Evolutionary conservation across 2,113 vertebrate genomes (phyloP).

Genomic region (Alethe diademata): DNA sequence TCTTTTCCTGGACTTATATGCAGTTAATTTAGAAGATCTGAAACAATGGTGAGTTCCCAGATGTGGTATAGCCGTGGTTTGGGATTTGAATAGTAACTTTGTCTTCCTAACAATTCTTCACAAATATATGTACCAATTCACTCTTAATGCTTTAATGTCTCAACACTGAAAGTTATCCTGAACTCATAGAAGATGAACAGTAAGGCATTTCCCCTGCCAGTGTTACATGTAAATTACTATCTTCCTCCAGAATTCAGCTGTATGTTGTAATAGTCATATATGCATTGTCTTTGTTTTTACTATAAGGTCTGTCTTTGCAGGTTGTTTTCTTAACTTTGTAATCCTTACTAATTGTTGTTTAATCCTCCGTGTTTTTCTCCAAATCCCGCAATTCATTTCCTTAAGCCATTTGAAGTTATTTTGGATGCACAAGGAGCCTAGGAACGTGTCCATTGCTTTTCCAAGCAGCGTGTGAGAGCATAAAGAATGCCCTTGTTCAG

Average conservation of each 20-base stretch:
- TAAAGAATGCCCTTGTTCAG: conserved; percentile 28
- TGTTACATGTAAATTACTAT: neutral
- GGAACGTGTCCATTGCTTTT: neutral
- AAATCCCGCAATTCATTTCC: neutral
- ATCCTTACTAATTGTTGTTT: neutral
- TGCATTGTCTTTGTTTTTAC: neutral
- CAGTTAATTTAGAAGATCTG: neutral
- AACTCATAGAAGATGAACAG: neutral
- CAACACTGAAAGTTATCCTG: neutral
- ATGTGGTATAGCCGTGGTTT: neutral
- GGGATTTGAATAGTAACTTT: neutral
- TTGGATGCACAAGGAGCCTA: neutral
- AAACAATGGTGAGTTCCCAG: neutral
- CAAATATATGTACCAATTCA: neutral
- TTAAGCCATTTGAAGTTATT: neutral
- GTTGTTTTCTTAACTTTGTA: neutral
- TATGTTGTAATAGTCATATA: neutral
- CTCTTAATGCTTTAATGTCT: neutral
- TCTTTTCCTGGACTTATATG: neutral
- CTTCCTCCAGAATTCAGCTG: neutral
- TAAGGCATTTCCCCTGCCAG: neutral
- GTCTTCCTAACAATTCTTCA: neutral
- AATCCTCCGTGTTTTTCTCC: neutral
- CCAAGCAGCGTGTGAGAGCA: neutral
- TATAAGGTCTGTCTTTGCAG: neutral